phyloP scores from a whole-genome alignment of 2,888 invertebrate species.

The Habrosyne pyritoides region DNA sequence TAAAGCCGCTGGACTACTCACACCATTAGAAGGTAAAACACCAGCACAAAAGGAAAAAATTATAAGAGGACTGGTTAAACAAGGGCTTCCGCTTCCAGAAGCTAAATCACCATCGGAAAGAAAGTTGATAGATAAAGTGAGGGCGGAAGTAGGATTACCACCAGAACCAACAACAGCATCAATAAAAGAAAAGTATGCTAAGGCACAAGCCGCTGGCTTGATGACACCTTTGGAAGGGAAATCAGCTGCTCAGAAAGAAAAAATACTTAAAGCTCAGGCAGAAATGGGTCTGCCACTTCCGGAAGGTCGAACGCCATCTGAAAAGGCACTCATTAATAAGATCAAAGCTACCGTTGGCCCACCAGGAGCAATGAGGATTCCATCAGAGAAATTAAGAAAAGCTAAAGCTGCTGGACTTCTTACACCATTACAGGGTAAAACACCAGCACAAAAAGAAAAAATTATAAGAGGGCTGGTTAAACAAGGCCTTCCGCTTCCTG shows the following conservation, averaged over 20 bases:
- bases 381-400: conserved; percentile 21
- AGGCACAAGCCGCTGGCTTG: conserved; percentile 28
- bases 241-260: conserved; percentile 33
- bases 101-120: conserved; percentile 38
- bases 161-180: conserved; percentile 37
- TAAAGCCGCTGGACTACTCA: conserved; percentile 27
- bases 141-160: conserved; percentile 36
- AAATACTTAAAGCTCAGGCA: conserved; percentile 30
- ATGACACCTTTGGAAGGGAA: conserved; percentile 35
- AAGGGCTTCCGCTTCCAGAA: conserved; percentile 34
- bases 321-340: conserved; percentile 31
- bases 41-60: conserved; percentile 35
- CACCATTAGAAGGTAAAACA: conserved; percentile 37
- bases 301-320: conserved; percentile 27
- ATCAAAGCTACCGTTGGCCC: conserved; percentile 15
- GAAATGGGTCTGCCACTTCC: conserved; percentile 24
- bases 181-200: conserved; percentile 28
- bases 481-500: conserved; percentile 31
- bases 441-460: conserved; percentile 35
- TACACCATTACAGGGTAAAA: conserved; percentile 36
- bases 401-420: conserved; percentile 28
- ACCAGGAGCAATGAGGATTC: conserved; percentile 14
- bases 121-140: conserved; percentile 32
- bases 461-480: conserved; percentile 29
- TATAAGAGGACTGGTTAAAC: conserved; percentile 25